Evolutionary conservation across 2,888 invertebrate species (phyloP).

Genomic region (Campopleginae sp.): DNA sequence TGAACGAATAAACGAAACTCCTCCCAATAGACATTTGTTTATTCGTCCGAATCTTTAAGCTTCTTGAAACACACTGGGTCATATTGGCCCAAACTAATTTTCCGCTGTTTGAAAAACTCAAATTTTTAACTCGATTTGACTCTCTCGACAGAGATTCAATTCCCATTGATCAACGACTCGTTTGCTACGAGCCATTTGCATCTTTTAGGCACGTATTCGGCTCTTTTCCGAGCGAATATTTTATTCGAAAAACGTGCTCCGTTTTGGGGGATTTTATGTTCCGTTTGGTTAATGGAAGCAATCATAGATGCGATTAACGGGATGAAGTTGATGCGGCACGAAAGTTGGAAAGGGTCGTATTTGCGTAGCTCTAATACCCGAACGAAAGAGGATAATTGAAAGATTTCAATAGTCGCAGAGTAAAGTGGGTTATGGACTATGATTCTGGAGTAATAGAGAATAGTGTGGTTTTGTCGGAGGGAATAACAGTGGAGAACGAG

Average conservation of each 20-base stretch:
- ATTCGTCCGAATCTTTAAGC: no score
- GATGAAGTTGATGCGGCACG: not conserved
- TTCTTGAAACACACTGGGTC: no score
- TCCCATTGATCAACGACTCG: not conserved
- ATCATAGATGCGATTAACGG: not conserved
- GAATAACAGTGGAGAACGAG: not conserved
- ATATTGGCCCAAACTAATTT: no score
- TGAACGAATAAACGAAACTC: no score
- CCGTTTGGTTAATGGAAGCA: not conserved
- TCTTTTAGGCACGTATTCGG: not conserved
- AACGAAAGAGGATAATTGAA: not conserved
- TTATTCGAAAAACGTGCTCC: not conserved
- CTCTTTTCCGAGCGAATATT: not conserved
- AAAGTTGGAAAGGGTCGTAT: not conserved
- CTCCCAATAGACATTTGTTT: no score
- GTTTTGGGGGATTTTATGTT: not conserved
- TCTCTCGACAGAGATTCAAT: not conserved
- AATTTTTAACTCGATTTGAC: no score
- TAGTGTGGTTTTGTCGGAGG: not conserved
- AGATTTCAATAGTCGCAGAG: not conserved
- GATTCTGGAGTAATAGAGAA: not conserved
- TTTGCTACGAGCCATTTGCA: not conserved
- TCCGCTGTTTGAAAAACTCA: no score
- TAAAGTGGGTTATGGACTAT: not conserved
- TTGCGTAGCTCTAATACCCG: not conserved